Evolutionary conservation across 2,888 invertebrate genomes (phyloP), one percentile per base, ranked within the genome.

Genomic region (Tineola bisselliella): DNA sequence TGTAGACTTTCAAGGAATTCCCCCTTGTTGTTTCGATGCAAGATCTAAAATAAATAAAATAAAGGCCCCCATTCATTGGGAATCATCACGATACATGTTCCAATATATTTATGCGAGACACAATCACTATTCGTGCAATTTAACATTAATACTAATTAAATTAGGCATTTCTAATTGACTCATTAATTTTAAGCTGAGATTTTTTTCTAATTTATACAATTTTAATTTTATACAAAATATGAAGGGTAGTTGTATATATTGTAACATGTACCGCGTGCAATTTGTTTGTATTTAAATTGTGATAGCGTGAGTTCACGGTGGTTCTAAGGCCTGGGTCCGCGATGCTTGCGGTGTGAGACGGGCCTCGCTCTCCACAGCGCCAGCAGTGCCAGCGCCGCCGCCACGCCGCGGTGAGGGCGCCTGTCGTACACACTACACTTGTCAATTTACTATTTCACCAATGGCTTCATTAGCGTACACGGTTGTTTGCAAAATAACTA

Each of bases 271-370:
- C 5, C 17, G 52, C 13, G 48, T 48, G 6, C 17, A 48, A 18
- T 15, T 52, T 52, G 52, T 52, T 12, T 52, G n/a, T 52, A 15
- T 52, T 15, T 52, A 19, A 8, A 19, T 52, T 8, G n/a, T 52
- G 52, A 8, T 15, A 18, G 52, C 5, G 17, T 52, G 4, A 62
- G 76, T 74, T 86, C 86, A 86, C 79, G 86, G 87, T 72, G 87
- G 87, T 75, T 87, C 84, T 82, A 84, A 78, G 77, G 84, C 84
- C 87, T 84, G 77, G 84, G 87, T 81, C 87, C 87, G 81, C 87
- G 87, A 74, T 87, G 87, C 81, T 87, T 87, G 83, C 87, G 86
- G 77, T 87, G 87, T 72, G 78, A 66, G 63, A 64, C 70, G 64
- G 69, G 66, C 74, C 70, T 60, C 75, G 71, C 66, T 68, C 75